phyloP scores from a whole-genome alignment of 2,113 vertebrate species.

The Gadus chalcogrammus region DNA sequence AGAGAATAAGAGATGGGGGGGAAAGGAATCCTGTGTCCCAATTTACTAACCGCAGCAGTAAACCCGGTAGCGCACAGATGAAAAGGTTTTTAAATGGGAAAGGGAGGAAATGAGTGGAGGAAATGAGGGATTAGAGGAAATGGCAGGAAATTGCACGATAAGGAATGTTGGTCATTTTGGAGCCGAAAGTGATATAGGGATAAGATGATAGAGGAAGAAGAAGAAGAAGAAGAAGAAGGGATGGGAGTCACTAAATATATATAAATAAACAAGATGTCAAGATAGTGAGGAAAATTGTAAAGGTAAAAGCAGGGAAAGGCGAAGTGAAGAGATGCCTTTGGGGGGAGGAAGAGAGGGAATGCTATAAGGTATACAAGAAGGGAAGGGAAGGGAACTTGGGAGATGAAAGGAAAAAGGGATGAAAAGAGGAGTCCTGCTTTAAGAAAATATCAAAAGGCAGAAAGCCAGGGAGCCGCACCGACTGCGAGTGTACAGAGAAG shows the following conservation, averaged over 20 bases:
- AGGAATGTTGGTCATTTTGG: constrained; percentile 32
- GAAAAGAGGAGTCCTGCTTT: background rate
- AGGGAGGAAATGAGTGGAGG: constrained; percentile 41
- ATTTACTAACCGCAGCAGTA: constrained; percentile 34
- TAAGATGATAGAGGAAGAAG: constrained; percentile 19
- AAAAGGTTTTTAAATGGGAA: constrained; percentile 42
- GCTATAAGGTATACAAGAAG: background rate
- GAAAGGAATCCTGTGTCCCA: constrained; percentile 16
- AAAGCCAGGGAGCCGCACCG: background rate
- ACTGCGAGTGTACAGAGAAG: no score
- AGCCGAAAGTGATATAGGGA: constrained; percentile 49
- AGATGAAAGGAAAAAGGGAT: background rate
- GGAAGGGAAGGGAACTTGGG: background rate
- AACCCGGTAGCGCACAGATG: constrained; percentile 30
- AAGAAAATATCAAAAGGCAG: background rate
- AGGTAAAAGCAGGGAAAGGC: background rate
- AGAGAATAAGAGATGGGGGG: constrained; percentile 5
- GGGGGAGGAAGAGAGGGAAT: no score
- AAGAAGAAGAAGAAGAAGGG: constrained; percentile 20
- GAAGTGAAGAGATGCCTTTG: background rate
- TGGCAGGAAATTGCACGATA: background rate
- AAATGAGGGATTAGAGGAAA: constrained; percentile 47
- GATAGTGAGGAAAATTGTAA: background rate
- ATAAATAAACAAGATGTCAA: no score
- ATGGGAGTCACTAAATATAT: background rate